A percentile compares a stretch with the other conserved stretches of the same genome.
These are phyloP conservation scores for Chloromyia formosa DNA, from an alignment of 2,888 invertebrate species.

Conservation along the genomic window DNA sequence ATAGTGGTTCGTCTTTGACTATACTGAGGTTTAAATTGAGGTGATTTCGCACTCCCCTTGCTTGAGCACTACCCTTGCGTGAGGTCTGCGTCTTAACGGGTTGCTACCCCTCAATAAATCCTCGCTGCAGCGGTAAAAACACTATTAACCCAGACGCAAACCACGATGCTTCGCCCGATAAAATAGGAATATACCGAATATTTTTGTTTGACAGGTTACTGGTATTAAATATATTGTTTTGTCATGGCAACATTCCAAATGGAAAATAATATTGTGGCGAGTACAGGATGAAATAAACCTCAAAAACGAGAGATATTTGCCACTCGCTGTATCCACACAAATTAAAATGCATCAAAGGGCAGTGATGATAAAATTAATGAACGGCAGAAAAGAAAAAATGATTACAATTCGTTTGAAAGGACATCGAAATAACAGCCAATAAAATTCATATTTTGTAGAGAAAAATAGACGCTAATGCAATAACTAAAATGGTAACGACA, in stretches of 20 bases:
- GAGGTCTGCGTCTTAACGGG: too few relatives aligned
- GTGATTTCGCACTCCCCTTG: too few relatives aligned
- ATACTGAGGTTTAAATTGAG: too few relatives aligned
- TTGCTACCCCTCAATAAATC: too few relatives aligned
- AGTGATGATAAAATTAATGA: neutral
- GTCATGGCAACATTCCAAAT: neutral
- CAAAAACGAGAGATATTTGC: too few relatives aligned
- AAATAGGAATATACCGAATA: too few relatives aligned
- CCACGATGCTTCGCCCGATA: too few relatives aligned
- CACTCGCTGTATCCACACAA: neutral
- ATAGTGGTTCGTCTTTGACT: too few relatives aligned
- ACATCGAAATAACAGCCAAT: conserved; percentile 20
- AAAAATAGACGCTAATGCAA: neutral
- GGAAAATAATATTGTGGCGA: neutral
- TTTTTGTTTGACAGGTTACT: too few relatives aligned
- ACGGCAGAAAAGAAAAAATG: conserved; percentile 3
- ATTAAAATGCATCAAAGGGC: conserved; percentile 2
- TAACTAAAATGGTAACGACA: conserved; percentile 20
- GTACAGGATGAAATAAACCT: neutral
- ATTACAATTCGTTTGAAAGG: neutral
- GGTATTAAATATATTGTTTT: neutral
- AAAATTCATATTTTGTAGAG: neutral
- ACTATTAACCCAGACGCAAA: too few relatives aligned
- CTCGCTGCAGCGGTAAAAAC: too few relatives aligned
- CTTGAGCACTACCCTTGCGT: too few relatives aligned